Evolutionary conservation across 2,797 vertebrate species (phyloP).

Genomic region (Trachops cirrhosus): DNA sequence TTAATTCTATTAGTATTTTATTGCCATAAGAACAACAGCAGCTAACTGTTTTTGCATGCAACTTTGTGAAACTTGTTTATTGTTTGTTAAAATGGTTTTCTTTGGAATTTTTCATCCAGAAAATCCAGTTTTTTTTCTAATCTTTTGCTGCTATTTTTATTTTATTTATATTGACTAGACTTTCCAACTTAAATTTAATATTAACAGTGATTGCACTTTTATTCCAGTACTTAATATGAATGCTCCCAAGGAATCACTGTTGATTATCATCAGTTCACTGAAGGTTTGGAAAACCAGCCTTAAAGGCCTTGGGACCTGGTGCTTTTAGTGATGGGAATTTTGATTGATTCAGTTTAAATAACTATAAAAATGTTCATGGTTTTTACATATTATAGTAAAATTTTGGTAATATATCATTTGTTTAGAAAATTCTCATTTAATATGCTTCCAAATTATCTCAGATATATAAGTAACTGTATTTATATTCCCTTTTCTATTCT

Average conservation of each 20-base stretch:
- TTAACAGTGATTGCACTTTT: background rate
- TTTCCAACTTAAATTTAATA: background rate
- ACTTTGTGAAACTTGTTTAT: background rate
- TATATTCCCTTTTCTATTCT: background rate
- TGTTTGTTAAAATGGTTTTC: background rate
- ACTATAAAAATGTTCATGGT: background rate
- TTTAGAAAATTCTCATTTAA: background rate
- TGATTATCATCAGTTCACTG: background rate
- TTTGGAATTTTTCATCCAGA: background rate
- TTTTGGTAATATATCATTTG: background rate
- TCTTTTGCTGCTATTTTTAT: background rate
- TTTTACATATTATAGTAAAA: conserved; percentile 9
- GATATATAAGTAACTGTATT: background rate
- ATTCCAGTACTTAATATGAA: background rate
- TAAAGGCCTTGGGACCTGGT: background rate
- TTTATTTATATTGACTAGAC: background rate
- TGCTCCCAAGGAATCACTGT: background rate
- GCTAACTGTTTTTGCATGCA: background rate
- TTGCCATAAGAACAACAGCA: background rate
- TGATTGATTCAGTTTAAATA: background rate
- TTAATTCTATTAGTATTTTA: background rate
- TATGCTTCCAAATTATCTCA: background rate
- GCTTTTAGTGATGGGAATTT: background rate
- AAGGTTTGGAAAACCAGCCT: background rate
- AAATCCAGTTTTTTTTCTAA: background rate